These are phyloP conservation scores for Lepidurus arcticus DNA, from an alignment of 1,140 invertebrate genomes.

Conservation along the genomic window DNA sequence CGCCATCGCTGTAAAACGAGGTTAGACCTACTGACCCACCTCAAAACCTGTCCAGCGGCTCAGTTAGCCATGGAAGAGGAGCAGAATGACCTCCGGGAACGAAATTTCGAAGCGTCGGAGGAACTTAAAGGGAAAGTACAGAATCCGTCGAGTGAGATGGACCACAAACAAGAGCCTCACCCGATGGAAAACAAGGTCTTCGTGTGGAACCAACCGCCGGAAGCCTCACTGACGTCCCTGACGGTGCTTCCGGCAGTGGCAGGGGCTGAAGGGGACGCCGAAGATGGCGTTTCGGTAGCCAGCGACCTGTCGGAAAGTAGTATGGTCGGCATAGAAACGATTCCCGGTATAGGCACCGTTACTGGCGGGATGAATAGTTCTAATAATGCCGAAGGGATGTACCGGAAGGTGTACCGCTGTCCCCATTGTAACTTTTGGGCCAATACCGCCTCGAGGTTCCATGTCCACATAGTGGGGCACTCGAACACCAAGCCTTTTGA, in stretches of 20 bases:
- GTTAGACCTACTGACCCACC: conserved; percentile 63
- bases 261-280: conserved; percentile 39
- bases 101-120: conserved; percentile 34
- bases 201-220: conserved; percentile 60
- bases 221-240: conserved; percentile 35
- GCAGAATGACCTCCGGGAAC: conserved; percentile 36
- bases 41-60: conserved; percentile 56
- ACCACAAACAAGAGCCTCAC: conserved; percentile 47
- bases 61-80: conserved; percentile 44
- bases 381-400: conserved; percentile 34
- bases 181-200: conserved; percentile 69
- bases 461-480: conserved; percentile 87
- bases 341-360: conserved; percentile 50
- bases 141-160: neutral
- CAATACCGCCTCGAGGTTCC: conserved; percentile 78
- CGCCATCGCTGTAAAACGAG: conserved; percentile 75
- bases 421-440: conserved; percentile 86
- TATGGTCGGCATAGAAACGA: conserved; percentile 48
- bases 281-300: conserved; percentile 37
- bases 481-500: conserved; percentile 89
- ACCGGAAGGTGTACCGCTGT: conserved; percentile 73
- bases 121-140: neutral
- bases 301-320: conserved; percentile 35
- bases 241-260: neutral
- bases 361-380: conserved; percentile 37